A percentile compares a stretch with the other conserved stretches of the same genome.
These are phyloP conservation scores for Danionella dracula DNA, from an alignment of 2,797 vertebrate genomes.

Conservation along the genomic window DNA sequence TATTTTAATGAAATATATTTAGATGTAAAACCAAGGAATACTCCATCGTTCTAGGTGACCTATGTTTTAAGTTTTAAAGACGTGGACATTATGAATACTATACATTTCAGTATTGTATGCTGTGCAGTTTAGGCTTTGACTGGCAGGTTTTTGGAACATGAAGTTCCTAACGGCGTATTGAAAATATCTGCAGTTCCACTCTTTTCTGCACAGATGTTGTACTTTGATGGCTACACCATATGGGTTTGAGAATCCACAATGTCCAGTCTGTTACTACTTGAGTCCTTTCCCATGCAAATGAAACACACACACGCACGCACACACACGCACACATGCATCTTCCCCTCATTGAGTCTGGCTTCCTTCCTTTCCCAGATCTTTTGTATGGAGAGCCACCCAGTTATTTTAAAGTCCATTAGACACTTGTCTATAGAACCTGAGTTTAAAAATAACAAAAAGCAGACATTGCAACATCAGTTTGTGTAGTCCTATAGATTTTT, in stretches of 20 bases:
- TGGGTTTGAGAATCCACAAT: conserved; percentile 19
- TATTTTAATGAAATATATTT: no score
- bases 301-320: conserved; percentile 6
- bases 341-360: conserved; percentile 38
- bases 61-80: no score
- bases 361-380: conserved; percentile 29
- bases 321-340: conserved; percentile 11
- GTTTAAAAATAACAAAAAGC: conserved; percentile 20
- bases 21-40: no score
- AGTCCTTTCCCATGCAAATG: conserved; percentile 28
- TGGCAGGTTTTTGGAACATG: no score
- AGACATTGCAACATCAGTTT: background rate
- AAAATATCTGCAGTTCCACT: background rate
- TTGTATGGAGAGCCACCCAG: conserved; percentile 17
- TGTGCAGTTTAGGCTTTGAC: no score
- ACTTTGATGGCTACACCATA: background rate
- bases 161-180: no score
- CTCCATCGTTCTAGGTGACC: no score
- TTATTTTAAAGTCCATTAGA: conserved; percentile 25
- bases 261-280: conserved; percentile 9
- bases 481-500: background rate
- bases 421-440: conserved; percentile 3
- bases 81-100: no score
- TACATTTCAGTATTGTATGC: no score
- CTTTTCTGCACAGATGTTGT: background rate